These are phyloP conservation scores for Rhabditoides inermis DNA, from an alignment of 2,888 invertebrate genomes.

Conservation along the genomic window DNA sequence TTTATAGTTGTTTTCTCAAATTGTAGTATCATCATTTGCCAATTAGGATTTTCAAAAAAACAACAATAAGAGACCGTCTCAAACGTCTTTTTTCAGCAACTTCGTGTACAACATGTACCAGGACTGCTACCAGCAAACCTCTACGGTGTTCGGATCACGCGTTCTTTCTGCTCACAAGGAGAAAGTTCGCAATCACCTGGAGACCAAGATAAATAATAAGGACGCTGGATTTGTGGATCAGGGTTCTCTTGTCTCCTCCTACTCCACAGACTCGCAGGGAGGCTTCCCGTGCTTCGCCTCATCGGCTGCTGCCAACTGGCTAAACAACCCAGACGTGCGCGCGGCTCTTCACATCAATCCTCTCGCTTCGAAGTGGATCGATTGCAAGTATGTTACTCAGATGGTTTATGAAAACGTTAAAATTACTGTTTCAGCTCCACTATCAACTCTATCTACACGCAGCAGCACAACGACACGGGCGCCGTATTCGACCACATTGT, in stretches of 20 bases:
- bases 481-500: conserved; percentile 35
- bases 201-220: conserved; percentile 9
- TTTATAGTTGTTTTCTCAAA: not conserved
- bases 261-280: conserved; percentile 11
- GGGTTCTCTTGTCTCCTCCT: conserved; percentile 9
- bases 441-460: conserved; percentile 33
- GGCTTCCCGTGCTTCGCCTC: conserved; percentile 23
- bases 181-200: too few relatives aligned
- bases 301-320: conserved; percentile 9
- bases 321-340: conserved; percentile 19
- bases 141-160: conserved; percentile 18
- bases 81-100: conserved; percentile 14
- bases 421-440: conserved; percentile 25
- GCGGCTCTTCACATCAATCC: conserved; percentile 20
- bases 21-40: too few relatives aligned
- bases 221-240: conserved; percentile 20
- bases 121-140: conserved; percentile 37
- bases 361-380: conserved; percentile 16
- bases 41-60: too few relatives aligned
- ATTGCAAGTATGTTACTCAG: conserved; percentile 26
- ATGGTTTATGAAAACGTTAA: too few relatives aligned
- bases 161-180: conserved; percentile 1
- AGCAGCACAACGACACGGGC: conserved; percentile 39
- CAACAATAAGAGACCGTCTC: too few relatives aligned
- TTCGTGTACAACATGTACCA: conserved; percentile 40